A percentile compares a stretch with the other conserved stretches of the same genome.
phyloP scores from a whole-genome alignment of 2,797 vertebrate genomes.

The Steatocranus sp. region DNA sequence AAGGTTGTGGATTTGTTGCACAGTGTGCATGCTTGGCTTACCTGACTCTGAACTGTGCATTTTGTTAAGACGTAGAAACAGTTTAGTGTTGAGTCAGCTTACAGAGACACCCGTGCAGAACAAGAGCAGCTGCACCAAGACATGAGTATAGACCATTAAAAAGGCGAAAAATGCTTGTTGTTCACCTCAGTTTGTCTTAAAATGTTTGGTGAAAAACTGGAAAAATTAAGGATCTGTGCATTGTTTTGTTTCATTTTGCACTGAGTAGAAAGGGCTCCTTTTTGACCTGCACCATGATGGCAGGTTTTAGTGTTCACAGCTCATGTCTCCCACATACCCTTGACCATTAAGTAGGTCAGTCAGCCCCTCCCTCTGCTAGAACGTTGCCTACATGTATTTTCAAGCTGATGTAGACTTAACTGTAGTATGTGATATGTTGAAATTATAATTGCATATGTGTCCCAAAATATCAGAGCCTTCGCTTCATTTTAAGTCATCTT shows the following conservation, averaged over 20 bases:
- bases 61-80: constrained; percentile 13
- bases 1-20: constrained; percentile 37
- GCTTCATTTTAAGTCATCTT: background rate
- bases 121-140: background rate
- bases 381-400: background rate
- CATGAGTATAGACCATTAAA: background rate
- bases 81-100: constrained; percentile 53
- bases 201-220: background rate
- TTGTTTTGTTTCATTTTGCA: constrained; percentile 18
- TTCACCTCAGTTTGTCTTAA: background rate
- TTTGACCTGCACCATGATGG: constrained; percentile 5
- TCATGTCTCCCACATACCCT: background rate
- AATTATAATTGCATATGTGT: background rate
- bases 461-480: background rate
- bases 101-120: constrained; percentile 16
- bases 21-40: constrained; percentile 28
- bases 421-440: background rate
- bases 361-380: background rate
- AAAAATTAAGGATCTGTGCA: background rate
- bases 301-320: constrained; percentile 5
- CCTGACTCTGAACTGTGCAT: constrained; percentile 9
- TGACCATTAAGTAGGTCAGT: constrained; percentile 3
- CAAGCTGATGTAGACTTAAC: background rate
- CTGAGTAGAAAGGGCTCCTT: constrained; percentile 34
- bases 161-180: background rate